These are phyloP conservation scores for Lytechinus pictus DNA, from an alignment of 35 echinoderm and acorn worm genomes.

Conservation along the genomic window DNA sequence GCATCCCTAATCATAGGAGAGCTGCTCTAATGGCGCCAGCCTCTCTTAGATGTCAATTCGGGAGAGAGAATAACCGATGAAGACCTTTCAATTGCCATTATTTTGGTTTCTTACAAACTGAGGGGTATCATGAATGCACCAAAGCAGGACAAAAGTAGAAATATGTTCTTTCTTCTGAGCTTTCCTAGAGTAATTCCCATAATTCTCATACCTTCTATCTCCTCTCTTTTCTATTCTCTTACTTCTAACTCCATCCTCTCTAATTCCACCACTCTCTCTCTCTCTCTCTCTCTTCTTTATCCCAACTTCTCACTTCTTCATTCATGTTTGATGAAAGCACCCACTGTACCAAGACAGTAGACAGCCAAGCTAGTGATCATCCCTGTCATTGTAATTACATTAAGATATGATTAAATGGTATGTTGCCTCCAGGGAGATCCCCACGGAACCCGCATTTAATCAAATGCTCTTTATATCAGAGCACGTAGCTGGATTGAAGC, in stretches of 20 bases:
- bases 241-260: background rate
- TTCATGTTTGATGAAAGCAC: background rate
- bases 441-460: background rate
- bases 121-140: background rate
- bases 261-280: background rate
- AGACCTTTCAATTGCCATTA: background rate
- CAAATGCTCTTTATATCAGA: background rate
- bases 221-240: background rate
- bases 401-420: background rate
- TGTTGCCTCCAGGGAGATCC: background rate
- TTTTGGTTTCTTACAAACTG: background rate
- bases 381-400: slow-evolving; percentile 16
- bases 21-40: background rate
- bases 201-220: background rate
- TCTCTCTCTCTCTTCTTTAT: background rate
- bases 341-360: background rate
- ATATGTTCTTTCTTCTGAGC: too few relatives aligned
- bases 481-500: background rate
- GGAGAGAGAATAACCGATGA: background rate
- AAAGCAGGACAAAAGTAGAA: background rate
- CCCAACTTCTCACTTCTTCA: background rate
- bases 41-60: background rate
- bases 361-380: slow-evolving; percentile 11
- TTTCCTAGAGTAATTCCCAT: background rate
- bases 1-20: slow-evolving; percentile 17